Evolutionary conservation across 37 sponge, comb jelly and placozoan genomes (phyloP).

Genomic region (Cliona cf. orientalis): DNA sequence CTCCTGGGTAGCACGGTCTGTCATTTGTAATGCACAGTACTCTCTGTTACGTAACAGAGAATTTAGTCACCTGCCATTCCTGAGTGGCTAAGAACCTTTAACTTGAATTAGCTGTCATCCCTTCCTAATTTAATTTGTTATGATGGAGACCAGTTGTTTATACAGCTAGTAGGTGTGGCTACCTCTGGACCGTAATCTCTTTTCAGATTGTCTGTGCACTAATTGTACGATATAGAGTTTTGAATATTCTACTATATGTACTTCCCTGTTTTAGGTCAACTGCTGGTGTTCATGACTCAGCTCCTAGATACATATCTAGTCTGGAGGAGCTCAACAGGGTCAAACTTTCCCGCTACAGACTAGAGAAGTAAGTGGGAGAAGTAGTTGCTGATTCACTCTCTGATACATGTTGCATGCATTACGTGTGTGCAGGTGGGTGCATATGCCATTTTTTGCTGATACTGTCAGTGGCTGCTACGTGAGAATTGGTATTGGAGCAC

Average conservation of each 20-base stretch:
- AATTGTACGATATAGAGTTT: neutral
- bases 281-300: conserved; percentile 10
- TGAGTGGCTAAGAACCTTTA: too few species aligned
- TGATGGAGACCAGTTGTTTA: too few species aligned
- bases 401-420: neutral
- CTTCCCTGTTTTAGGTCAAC: conserved; percentile 5
- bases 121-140: too few species aligned
- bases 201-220: too few species aligned
- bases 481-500: conserved; percentile 94
- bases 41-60: too few species aligned
- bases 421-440: conserved; percentile 69
- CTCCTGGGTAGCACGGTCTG: too few species aligned
- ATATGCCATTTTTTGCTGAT: conserved; percentile 97
- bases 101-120: too few species aligned
- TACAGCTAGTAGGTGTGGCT: too few species aligned
- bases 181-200: too few species aligned
- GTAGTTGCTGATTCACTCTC: neutral
- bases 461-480: conserved; percentile 86
- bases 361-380: conserved; percentile 79
- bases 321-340: conserved; percentile 76
- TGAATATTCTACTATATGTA: neutral
- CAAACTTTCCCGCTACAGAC: conserved; percentile 87
- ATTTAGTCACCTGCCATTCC: too few species aligned
- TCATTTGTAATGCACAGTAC: too few species aligned
- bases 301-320: conserved; percentile 38